Base-by-base conservation (phyloP, 2,113 vertebrate genomes). In the Melanostigma gelatinosum region DNA sequence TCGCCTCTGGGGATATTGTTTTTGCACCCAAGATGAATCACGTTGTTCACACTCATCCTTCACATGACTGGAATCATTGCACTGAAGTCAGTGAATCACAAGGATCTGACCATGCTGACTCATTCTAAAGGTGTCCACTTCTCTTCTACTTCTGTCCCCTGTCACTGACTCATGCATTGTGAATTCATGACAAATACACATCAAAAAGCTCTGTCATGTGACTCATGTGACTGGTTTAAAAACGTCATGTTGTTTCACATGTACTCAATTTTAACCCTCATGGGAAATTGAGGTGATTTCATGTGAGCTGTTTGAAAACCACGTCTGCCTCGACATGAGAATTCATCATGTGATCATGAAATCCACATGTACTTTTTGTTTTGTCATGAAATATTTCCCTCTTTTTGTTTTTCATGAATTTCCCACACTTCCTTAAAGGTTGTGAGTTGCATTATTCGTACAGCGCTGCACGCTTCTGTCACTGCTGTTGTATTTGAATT, bases 101-200 rank as follows among this genome's bases (percentile, higher is more conserved):
- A 80, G 83, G 83, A 86, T 78, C 6, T 72, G 61, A 48, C 62
- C 64, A 24, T 83, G 72, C 88, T 73, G 61, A 88, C 10, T 88
- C 79, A 76, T 69, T 64, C 42, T 63, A 62, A 86, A 89, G 83
- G 75, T 77, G 58, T 84, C 75, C 69, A 77, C 75, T 36, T 11
- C 70, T 83, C 65, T 66, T 40, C 40, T 44, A 32, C 16, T 4
- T 62, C 36, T 58, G 42, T 29, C 42, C 70, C 16, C 36, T 72
- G 0, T 77, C 44, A 40, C 24, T 42, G 32, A 55, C 46, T 54
- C 42, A 55, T 46, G 24, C 10, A 6, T 32, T 60, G 69, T 16
- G 52, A 55, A 40, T 36, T 34, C 8, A 5, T 60, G 7, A 18
- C 3, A 1, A 36, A 46, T 36, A 22, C 24, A 69, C 57, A 50